Evolutionary conservation across 2,888 invertebrate genomes (phyloP), one percentile per base, ranked within the genome.

Genomic region (Ormia ochracea): DNA sequence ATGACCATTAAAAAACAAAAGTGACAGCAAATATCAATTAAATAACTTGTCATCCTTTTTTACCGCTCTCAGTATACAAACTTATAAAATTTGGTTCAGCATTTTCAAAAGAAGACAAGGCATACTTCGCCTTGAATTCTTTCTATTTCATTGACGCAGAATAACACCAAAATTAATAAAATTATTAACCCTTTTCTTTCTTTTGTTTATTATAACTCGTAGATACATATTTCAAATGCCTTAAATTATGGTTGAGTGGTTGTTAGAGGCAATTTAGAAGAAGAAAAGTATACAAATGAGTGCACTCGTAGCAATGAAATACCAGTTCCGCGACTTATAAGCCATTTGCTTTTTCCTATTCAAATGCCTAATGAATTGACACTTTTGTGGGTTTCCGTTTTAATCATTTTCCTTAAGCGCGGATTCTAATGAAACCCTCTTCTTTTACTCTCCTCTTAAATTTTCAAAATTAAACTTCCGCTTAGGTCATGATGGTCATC

Each of bases 291-390:
- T 12, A 10, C 10, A 33, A 6, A 33, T 33, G 33, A 7, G 17
- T 17, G 4, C 1, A 21, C 1, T 21, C 12, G 5, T 31, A 14
- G 10, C 26, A 31, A 41, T 33, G 41, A 21, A 68, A 48, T 48
- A 48, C 65, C 12, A 65, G n/a, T 65, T 33, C 31, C 43, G 31
- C 52, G 21, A 4, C 38, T 41, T 65, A 14, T 73, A 38, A 21
- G 21, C 36, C 52, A 54, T n/a, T 43, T 36, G 38, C 54, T 59
- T 68, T 43, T 59, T 66, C 7, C 17, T 28, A 26, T 43, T 75
- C 68, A 68, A 68, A 43, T 75, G 59, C 19, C 31, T 50, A 75
- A 75, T 75, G 52, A 75, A 75, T 75, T 75, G 75, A 61, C 56
- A 76, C 54, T 76, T 69, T 69, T 48, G 19, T 54, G 5, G 21